phyloP scores from a whole-genome alignment of 2,797 vertebrate genomes.

The Jordanella pulchra region DNA sequence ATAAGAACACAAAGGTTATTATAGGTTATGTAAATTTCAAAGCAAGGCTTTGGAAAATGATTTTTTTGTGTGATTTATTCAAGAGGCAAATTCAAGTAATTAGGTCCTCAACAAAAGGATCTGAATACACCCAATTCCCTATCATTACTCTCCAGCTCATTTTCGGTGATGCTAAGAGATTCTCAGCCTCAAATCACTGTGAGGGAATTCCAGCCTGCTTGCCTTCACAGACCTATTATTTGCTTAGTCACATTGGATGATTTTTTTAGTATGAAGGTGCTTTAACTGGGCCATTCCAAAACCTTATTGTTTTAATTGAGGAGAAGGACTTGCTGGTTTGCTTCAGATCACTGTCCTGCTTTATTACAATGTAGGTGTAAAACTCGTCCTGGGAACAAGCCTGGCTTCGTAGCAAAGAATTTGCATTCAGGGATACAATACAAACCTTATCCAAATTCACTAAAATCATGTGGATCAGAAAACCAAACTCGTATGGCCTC shows the following conservation, averaged over 20 bases:
- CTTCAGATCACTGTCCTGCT: not conserved
- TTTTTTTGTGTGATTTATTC: not conserved
- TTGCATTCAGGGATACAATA: not conserved
- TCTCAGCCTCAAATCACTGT: not conserved
- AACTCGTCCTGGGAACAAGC: too few species aligned
- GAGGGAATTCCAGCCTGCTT: not conserved
- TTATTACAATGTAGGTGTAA: too few species aligned
- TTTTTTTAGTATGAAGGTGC: not conserved
- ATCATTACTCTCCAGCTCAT: not conserved
- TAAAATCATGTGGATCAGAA: not conserved
- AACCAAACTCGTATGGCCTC: not conserved
- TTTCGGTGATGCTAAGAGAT: not conserved
- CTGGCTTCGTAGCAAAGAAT: too few species aligned
- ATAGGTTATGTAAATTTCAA: conserved; percentile 1
- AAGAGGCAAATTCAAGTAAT: not conserved
- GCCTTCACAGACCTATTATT: not conserved
- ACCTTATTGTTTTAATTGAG: not conserved
- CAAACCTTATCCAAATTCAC: not conserved
- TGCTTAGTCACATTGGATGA: not conserved
- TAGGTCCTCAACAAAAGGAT: not conserved
- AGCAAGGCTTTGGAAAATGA: not conserved
- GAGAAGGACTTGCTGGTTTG: not conserved
- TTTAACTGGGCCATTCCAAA: not conserved
- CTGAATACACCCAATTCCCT: not conserved
- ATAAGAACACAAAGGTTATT: conserved; percentile 12